Percentiles rank a stretch among this genome's conserved stretches.
phyloP scores from a whole-genome alignment of 2,888 invertebrate genomes.

The Argyresthia goedartella region DNA sequence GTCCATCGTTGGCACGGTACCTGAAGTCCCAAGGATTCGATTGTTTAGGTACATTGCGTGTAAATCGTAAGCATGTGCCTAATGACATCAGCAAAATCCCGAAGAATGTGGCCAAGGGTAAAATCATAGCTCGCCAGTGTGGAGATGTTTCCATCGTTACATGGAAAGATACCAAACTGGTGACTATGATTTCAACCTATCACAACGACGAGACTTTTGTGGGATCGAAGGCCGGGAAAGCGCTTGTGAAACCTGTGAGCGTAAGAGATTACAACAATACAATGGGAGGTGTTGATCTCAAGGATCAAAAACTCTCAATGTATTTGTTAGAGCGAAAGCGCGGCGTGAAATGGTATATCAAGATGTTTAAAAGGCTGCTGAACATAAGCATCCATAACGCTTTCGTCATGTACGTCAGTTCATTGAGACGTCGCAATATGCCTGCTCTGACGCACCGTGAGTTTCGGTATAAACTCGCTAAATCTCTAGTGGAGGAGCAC shows the following conservation, averaged over 20 bases:
- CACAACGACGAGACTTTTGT: constrained; percentile 8
- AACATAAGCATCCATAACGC: constrained; percentile 3
- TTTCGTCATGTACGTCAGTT: background rate
- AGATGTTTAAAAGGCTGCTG: constrained; percentile 3
- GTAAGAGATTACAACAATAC: constrained; percentile 13
- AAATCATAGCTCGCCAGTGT: constrained; percentile 4
- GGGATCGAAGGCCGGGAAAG: constrained; percentile 7
- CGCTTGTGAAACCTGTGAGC: constrained; percentile 10
- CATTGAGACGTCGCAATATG: background rate
- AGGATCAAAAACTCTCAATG: constrained; percentile 18
- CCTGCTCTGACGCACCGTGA: background rate
- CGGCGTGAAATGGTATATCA: constrained; percentile 15
- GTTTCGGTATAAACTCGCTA: constrained; percentile 4
- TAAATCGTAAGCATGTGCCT: constrained; percentile 15
- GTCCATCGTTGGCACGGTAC: constrained; percentile 14
- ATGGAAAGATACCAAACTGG: constrained; percentile 16
- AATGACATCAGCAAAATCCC: constrained; percentile 1
- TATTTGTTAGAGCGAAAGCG: constrained; percentile 17
- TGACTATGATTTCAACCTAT: constrained; percentile 14
- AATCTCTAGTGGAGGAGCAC: background rate
- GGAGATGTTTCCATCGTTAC: constrained; percentile 12
- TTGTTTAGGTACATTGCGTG: constrained; percentile 16
- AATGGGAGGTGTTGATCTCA: constrained; percentile 17
- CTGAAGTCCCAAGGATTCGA: constrained; percentile 15
- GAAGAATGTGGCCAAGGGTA: constrained; percentile 9